A percentile compares a stretch with the other conserved stretches of the same genome.
These are phyloP conservation scores for Caenorhabditis auriculariae DNA, from an alignment of 2,888 invertebrate species.

Conservation along the genomic window DNA sequence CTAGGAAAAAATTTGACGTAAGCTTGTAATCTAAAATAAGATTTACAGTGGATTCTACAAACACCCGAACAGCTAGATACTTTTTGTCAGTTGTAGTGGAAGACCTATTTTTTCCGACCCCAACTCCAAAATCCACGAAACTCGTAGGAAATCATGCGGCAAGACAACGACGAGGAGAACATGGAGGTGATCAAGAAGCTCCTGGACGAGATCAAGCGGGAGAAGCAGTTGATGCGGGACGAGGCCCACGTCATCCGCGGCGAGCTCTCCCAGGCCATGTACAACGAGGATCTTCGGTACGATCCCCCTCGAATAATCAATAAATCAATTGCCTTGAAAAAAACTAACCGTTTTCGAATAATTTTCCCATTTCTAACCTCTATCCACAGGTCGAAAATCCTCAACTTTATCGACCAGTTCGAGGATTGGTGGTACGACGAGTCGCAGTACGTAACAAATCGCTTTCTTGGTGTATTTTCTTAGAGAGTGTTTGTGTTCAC, in stretches of 20 bases:
- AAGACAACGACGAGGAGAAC: constrained; percentile 40
- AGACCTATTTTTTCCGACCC: too few species aligned
- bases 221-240: constrained; percentile 39
- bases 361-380: constrained; percentile 1
- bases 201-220: constrained; percentile 32
- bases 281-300: constrained; percentile 40
- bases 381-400: constrained; percentile 36
- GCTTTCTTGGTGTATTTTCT: too few species aligned
- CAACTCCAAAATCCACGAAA: too few species aligned
- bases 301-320: neutral
- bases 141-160: constrained; percentile 37
- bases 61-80: too few species aligned
- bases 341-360: constrained; percentile 8
- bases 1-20: too few species aligned
- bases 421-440: constrained; percentile 45
- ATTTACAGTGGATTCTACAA: too few species aligned
- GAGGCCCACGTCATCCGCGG: constrained; percentile 40
- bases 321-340: neutral
- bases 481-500: too few species aligned
- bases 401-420: constrained; percentile 45
- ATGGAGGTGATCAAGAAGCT: constrained; percentile 38
- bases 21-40: too few species aligned
- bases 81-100: too few species aligned
- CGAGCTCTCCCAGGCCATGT: constrained; percentile 41
- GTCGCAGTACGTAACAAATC: constrained; percentile 37